Base-by-base conservation (phyloP, 2,888 invertebrate species). In the Phaonia tiefii region DNA sequence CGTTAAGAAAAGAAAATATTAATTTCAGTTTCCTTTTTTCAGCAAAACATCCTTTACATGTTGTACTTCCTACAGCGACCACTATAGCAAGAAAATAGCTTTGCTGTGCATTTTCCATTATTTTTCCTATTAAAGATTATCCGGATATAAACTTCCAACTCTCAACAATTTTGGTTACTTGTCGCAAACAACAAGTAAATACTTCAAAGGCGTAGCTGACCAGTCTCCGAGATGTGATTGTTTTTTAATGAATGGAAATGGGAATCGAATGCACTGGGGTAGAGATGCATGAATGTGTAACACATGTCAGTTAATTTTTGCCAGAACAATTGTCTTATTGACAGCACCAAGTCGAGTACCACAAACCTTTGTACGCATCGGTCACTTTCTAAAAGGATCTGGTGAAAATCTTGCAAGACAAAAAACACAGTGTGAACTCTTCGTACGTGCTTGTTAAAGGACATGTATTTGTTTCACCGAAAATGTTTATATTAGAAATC, bases 221-320 rank as follows among this genome's bases (percentile, higher is more conserved):
- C 60, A 39, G 10, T 17, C 39, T n/a, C 39, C 15, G 20, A 39
- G 15, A 31, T 13, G 20, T 22, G 51, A 20, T 51, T n/a, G n/a
- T n/a, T n/a, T n/a, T n/a, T n/a, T n/a, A n/a, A 26, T 25, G 56
- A 25, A 56, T 56, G 31, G 31, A 31, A 31, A 56, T 56, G 31
- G 31, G 8, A 31, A 31, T 56, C 26, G 11, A 56, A 56, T 56
- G 56, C 31, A 31, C 31, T 56, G 2, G 13, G 44, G 13, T n/a
- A 8, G 20, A 20, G 11, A 39, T 3, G 42, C 46, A 60, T 26
- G 72, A 66, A 78, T 81, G 75, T 63, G 26, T 49, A 72, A 72
- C 81, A 81, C 72, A 75, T 81, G 81, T 70, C 72, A 26, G 60
- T 39, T 74, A 56, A 75, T 78, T 65, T 60, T 54, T 63, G 69